These are phyloP conservation scores for Trichechus manatus DNA, from an alignment of 2,113 vertebrate species.

Conservation along the genomic window DNA sequence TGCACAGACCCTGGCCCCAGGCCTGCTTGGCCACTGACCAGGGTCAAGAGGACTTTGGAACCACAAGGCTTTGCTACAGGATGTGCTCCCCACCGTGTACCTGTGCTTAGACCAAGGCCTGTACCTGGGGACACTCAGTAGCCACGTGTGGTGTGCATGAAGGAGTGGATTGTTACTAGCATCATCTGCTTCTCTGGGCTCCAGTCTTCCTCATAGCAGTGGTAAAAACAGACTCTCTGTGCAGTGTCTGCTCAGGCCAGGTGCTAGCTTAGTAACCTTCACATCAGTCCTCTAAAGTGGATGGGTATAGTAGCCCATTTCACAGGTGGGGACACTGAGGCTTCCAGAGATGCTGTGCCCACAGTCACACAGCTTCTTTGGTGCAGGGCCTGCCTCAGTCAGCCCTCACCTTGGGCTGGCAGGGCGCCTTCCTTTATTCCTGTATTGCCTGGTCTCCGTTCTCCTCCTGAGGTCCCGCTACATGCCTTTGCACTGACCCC, in stretches of 20 bases:
- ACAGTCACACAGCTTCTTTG: not conserved
- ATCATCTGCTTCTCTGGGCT: not conserved
- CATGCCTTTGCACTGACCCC: not conserved
- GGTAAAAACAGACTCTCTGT: not conserved
- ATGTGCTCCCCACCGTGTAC: not conserved
- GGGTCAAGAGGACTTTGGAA: not conserved
- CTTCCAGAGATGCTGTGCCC: not conserved
- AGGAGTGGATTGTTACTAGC: not conserved
- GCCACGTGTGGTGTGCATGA: not conserved
- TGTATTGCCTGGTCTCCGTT: not conserved
- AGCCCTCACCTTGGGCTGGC: not conserved
- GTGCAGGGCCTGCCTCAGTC: fast-evolving
- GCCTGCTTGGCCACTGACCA: not conserved
- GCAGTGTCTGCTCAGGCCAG: no score
- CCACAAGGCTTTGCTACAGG: not conserved
- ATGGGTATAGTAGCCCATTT: not conserved
- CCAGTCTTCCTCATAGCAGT: not conserved
- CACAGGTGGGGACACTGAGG: not conserved
- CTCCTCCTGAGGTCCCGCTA: not conserved
- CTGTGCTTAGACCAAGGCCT: no score
- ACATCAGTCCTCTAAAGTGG: no score
- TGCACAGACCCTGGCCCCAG: fast-evolving
- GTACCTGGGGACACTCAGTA: fast-evolving
- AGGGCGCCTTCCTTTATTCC: not conserved
- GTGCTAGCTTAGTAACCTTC: not conserved